Base-by-base conservation (phyloP, 2,113 vertebrate species). In the Hystrix cristata region DNA sequence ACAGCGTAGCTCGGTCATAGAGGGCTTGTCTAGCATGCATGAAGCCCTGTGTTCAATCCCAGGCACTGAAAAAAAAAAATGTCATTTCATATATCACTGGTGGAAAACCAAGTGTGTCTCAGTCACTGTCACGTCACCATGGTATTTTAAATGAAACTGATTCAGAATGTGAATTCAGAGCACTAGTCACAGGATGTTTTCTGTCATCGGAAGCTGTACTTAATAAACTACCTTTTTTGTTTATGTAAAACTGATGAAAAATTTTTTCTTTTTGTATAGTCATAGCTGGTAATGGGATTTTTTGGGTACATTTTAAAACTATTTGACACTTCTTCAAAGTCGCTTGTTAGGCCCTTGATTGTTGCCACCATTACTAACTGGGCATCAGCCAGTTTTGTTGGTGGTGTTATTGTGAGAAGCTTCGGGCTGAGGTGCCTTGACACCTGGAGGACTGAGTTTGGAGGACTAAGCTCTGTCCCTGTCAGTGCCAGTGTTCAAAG, bases 281-380 rank as follows among this genome's bases (percentile, higher is more conserved):
- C 65, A 57, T 85, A 57, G 74, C 64, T 95, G 51, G 51, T 88
- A 84, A 80, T 74, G 15, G 91, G 38, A 80, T 94, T 92, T 60
- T 93, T 65, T 38, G 46, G 46, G n/a, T 5, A n/a, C 91, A 23
- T 91, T 38, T 93, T 94, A 80, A 81, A 51, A 23, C 72, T 11
- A 74, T 34, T 87, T 85, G 81, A 90, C 0, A 38, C 34, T 69
- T 95, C 85, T 48, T 91, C 3, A 81, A 57, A 65, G 57, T 5
- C 67, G 11, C 4, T 34, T 57, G 6, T 65, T 80, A 94, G 72
- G 29, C 72, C 71, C 78, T 95, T 93, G 60, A n/a, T 84, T 79
- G 55, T 74, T 93, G 16, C 13, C 14, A 87, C 51, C 65, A 62
- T 48, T 72, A 81, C n/a, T 46, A 74, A 55, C 27, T 72, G 43